A percentile compares a stretch with the other conserved stretches of the same genome.
These are phyloP conservation scores for Sorex araneus DNA, from an alignment of 2,113 vertebrate genomes.

Conservation along the genomic window DNA sequence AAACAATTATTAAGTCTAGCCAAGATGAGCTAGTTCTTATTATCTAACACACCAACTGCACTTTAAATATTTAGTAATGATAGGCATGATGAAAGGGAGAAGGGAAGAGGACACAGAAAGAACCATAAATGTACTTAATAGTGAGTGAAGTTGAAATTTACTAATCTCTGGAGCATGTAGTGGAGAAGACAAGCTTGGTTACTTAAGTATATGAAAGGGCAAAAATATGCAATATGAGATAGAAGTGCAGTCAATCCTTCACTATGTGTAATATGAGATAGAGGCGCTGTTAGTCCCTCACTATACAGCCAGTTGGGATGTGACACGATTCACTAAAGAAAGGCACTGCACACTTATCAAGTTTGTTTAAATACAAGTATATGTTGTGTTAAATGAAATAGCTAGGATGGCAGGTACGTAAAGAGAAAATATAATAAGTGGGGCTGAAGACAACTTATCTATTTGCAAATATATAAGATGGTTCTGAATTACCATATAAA, in stretches of 20 bases:
- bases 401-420: background rate
- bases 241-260: background rate
- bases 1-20: background rate
- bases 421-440: background rate
- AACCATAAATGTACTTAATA: background rate
- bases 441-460: background rate
- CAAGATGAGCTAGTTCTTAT: background rate
- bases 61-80: conserved; percentile 36
- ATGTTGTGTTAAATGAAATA: conserved; percentile 2
- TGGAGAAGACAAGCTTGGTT: background rate
- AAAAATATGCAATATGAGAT: background rate
- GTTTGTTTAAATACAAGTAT: background rate
- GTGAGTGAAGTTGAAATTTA: background rate
- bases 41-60: background rate
- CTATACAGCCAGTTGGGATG: background rate
- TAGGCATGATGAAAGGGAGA: background rate
- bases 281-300: background rate
- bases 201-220: background rate
- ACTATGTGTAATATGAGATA: background rate
- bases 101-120: background rate
- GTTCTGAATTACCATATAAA: background rate
- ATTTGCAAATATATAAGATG: background rate
- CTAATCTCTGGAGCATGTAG: background rate
- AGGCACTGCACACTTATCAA: background rate
- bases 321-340: background rate